A percentile compares a stretch with the other conserved stretches of the same genome.
Evolutionary conservation across 2,797 vertebrate genomes (phyloP).

Genomic region (Apogon talboti): DNA sequence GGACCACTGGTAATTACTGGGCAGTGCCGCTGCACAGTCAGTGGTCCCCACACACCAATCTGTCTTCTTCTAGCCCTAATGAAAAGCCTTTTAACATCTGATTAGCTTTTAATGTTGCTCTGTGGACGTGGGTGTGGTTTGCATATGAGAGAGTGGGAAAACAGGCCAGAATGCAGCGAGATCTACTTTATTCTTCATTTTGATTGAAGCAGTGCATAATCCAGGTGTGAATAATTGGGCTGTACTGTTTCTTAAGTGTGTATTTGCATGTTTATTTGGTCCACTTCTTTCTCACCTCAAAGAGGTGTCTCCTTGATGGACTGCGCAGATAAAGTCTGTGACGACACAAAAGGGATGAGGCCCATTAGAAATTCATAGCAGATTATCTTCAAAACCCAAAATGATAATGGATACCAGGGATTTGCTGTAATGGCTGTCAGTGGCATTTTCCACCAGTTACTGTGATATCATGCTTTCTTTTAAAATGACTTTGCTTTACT

Average conservation of each 20-base stretch:
- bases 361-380: conserved; percentile 71
- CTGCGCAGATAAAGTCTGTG: conserved; percentile 58
- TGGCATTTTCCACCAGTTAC: conserved; percentile 23
- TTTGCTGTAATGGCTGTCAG: conserved; percentile 51
- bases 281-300: conserved; percentile 14
- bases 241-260: conserved; percentile 25
- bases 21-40: conserved; percentile 63
- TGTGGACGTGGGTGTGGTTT: conserved; percentile 38
- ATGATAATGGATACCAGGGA: conserved; percentile 58
- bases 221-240: conserved; percentile 37
- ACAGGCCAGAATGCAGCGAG: neutral
- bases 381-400: conserved; percentile 60
- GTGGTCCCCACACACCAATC: conserved; percentile 73
- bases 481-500: conserved; percentile 11
- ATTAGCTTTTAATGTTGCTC: conserved; percentile 69
- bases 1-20: conserved; percentile 59
- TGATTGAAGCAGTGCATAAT: conserved; percentile 26
- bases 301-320: conserved; percentile 44
- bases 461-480: conserved; percentile 35
- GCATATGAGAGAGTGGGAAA: conserved; percentile 3
- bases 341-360: conserved; percentile 42
- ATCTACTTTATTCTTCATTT: neutral
- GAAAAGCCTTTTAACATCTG: conserved; percentile 80
- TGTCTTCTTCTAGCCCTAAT: conserved; percentile 73
- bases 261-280: conserved; percentile 27